phyloP scores from a whole-genome alignment of 2,113 vertebrate species.

The Caracal caracal region DNA sequence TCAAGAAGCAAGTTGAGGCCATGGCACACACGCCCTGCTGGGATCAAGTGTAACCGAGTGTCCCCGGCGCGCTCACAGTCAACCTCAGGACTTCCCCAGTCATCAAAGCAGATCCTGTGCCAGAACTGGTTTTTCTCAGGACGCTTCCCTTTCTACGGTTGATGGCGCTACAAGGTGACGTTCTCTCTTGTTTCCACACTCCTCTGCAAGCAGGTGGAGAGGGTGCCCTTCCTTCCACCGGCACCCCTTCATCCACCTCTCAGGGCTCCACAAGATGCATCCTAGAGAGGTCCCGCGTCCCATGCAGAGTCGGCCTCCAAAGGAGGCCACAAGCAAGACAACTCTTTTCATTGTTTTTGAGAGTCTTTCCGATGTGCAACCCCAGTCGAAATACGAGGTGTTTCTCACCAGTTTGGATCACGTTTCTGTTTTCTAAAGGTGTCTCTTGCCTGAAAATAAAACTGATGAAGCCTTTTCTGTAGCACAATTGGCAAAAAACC shows the following conservation, averaged over 20 bases:
- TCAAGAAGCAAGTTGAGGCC: constrained; percentile 42
- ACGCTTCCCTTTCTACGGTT: not conserved
- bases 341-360: not conserved
- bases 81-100: not conserved
- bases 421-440: not conserved
- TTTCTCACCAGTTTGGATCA: not conserved
- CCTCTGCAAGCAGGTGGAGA: not conserved
- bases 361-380: not conserved
- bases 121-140: not conserved
- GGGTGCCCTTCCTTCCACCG: not conserved
- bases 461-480: not conserved
- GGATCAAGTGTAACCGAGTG: not conserved
- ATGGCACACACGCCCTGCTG: not conserved
- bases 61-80: not conserved
- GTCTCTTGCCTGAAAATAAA: not conserved
- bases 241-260: not conserved
- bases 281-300: not conserved
- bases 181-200: not conserved
- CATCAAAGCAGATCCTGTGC: not conserved
- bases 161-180: not conserved
- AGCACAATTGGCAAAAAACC: not conserved
- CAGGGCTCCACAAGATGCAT: not conserved
- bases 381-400: not conserved
- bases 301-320: not conserved
- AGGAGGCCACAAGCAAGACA: not conserved